A percentile compares a stretch with the other conserved stretches of the same genome.
Evolutionary conservation across 2,113 vertebrate species (phyloP).

Genomic region (Notarius lentiginosus): DNA sequence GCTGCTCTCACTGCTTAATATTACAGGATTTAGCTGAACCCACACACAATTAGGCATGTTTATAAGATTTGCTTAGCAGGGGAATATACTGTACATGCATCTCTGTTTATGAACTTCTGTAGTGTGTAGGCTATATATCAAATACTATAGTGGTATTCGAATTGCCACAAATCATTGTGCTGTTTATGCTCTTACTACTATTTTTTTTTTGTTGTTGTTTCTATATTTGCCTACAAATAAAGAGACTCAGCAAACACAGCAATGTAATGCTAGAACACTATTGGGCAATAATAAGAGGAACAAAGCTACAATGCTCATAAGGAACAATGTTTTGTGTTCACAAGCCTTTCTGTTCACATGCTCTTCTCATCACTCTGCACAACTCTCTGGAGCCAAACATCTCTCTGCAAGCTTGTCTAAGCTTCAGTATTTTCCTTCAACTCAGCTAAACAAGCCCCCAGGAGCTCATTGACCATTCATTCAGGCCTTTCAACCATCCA

Average conservation of each 20-base stretch:
- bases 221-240: background rate
- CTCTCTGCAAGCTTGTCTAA: slow-evolving; percentile 25
- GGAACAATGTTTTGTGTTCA: slow-evolving; percentile 19
- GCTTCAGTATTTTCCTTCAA: slow-evolving; percentile 45
- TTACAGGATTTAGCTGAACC: background rate
- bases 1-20: background rate
- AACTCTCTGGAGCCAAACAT: slow-evolving; percentile 44
- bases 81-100: background rate
- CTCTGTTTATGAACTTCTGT: background rate
- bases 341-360: slow-evolving; percentile 33
- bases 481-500: slow-evolving; percentile 41
- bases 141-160: background rate
- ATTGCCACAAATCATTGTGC: background rate
- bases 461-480: slow-evolving; percentile 30
- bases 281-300: background rate
- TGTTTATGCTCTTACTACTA: background rate
- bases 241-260: background rate
- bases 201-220: background rate
- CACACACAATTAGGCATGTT: background rate
- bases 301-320: slow-evolving; percentile 14
- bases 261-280: background rate
- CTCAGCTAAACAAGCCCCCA: slow-evolving; percentile 40
- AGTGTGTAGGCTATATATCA: background rate
- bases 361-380: slow-evolving; percentile 51
- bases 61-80: slow-evolving; percentile 3